These are phyloP conservation scores for Clytia hemisphaerica DNA, from an alignment of 30 jellyfish, hydroid and myxozoan species.

Conservation along the genomic window DNA sequence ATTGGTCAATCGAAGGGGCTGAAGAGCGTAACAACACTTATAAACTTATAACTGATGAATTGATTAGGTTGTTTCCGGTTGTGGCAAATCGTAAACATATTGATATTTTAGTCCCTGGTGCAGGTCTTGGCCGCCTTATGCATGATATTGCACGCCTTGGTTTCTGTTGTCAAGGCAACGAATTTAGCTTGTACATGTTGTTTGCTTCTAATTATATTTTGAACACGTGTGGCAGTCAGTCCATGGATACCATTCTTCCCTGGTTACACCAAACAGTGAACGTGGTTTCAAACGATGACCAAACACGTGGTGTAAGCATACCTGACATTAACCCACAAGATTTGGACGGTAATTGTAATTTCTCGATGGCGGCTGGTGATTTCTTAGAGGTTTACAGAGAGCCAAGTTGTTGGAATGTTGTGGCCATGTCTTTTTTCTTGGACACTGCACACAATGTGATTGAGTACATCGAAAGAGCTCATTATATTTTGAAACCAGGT, in stretches of 20 bases:
- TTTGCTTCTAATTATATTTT: slow-evolving; percentile 86
- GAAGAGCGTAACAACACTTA: slow-evolving; percentile 64
- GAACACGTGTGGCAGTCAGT: slow-evolving; percentile 21
- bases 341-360: slow-evolving; percentile 35
- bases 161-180: slow-evolving; percentile 85
- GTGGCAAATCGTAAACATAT: slow-evolving; percentile 26
- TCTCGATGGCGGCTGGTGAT: slow-evolving; percentile 98
- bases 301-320: slow-evolving; percentile 47
- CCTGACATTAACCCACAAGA: slow-evolving; percentile 86
- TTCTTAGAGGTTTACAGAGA: slow-evolving; percentile 74
- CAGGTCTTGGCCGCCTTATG: slow-evolving; percentile 96
- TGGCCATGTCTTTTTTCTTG: slow-evolving; percentile 79
- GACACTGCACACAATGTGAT: slow-evolving; percentile 97
- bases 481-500: slow-evolving; percentile 73
- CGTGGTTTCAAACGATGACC: slow-evolving; percentile 48
- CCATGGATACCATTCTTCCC: slow-evolving; percentile 64
- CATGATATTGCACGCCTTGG: slow-evolving; percentile 86
- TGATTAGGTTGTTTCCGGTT: slow-evolving; percentile 44
- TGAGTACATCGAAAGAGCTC: slow-evolving; percentile 71
- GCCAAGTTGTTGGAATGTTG: slow-evolving; percentile 52
- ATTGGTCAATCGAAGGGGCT: slow-evolving; percentile 92
- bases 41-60: slow-evolving; percentile 56
- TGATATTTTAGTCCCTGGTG: slow-evolving; percentile 90
- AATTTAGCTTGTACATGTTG: slow-evolving; percentile 87
- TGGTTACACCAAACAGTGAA: slow-evolving; percentile 95